A percentile compares a stretch with the other conserved stretches of the same genome.
These are phyloP conservation scores for Papilio aristodemus DNA, from an alignment of 1,140 invertebrate genomes.

Conservation along the genomic window DNA sequence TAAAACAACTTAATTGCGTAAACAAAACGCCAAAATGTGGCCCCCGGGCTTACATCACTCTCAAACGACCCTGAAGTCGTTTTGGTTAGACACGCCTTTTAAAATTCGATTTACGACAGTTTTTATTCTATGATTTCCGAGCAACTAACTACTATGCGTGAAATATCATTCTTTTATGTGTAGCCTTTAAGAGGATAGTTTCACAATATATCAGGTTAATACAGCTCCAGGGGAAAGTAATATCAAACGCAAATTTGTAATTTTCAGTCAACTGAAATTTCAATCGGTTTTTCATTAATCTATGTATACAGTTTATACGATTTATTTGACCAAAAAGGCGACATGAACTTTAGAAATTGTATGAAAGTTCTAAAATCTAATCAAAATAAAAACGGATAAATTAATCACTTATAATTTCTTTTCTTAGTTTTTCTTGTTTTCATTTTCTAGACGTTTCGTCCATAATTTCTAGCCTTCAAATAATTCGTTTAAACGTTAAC, in stretches of 20 bases:
- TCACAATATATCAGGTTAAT: background rate
- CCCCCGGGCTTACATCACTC: conserved; percentile 17
- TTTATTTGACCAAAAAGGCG: too few relatives aligned
- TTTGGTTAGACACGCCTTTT: conserved; percentile 23
- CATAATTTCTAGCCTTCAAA: background rate
- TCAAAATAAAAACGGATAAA: too few relatives aligned
- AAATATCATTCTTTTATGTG: background rate
- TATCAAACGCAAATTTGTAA: too few relatives aligned
- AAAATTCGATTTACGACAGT: conserved; percentile 5
- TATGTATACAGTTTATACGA: too few relatives aligned
- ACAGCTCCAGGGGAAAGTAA: too few relatives aligned
- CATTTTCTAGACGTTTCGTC: background rate
- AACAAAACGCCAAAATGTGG: conserved; percentile 46
- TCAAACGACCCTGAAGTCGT: conserved; percentile 16
- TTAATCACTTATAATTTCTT: too few relatives aligned
- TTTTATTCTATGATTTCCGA: background rate
- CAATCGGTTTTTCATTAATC: too few relatives aligned
- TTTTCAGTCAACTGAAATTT: too few relatives aligned
- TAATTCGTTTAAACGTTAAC: background rate
- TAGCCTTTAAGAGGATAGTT: background rate
- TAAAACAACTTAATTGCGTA: conserved; percentile 52
- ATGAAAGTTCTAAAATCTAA: too few relatives aligned
- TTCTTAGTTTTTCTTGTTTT: too few relatives aligned
- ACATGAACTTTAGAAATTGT: too few relatives aligned
- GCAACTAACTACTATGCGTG: background rate